Conservation (phyloP, 2,797 vertebrate species). For the Micromesistius poutassou region DNA sequence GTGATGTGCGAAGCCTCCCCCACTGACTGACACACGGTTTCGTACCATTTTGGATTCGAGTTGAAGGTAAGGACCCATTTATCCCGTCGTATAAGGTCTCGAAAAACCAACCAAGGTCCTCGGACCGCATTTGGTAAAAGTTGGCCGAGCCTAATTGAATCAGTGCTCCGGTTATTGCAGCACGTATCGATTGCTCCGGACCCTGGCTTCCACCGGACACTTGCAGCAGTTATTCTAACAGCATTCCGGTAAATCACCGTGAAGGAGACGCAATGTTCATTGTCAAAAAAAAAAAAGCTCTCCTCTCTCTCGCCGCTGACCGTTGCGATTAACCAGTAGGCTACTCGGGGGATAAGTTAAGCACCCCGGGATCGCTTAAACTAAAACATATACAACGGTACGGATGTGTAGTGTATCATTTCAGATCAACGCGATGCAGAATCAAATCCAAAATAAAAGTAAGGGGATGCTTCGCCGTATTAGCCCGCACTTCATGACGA, state of each 20-base stretch:
- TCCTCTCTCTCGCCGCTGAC: conserved; percentile 14
- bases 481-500: too few species aligned
- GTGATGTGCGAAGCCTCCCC: conserved; percentile 73
- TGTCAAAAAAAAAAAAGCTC: conserved; percentile 20
- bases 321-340: not conserved
- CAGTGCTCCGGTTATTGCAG: conserved; percentile 71
- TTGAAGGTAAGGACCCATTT: conserved; percentile 77
- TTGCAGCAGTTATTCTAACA: conserved; percentile 70
- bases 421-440: conserved; percentile 9
- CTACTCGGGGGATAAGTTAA: conserved; percentile 48
- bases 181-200: conserved; percentile 63
- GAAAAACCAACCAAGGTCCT: not conserved
- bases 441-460: too few species aligned
- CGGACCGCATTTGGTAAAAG: conserved; percentile 73
- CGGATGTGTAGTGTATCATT: not conserved
- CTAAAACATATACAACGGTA: conserved; percentile 10
- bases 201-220: conserved; percentile 42
- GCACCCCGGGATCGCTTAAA: conserved; percentile 38
- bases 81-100: conserved; percentile 9
- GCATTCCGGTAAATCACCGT: conserved; percentile 11
- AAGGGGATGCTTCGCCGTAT: too few species aligned
- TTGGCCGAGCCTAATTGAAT: conserved; percentile 62
- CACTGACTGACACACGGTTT: conserved; percentile 73
- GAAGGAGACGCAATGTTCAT: conserved; percentile 23
- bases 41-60: conserved; percentile 81